Evolutionary conservation across 2,113 vertebrate genomes (phyloP), one percentile per base, ranked within the genome.

Genomic region (Vulpes vulpes): DNA sequence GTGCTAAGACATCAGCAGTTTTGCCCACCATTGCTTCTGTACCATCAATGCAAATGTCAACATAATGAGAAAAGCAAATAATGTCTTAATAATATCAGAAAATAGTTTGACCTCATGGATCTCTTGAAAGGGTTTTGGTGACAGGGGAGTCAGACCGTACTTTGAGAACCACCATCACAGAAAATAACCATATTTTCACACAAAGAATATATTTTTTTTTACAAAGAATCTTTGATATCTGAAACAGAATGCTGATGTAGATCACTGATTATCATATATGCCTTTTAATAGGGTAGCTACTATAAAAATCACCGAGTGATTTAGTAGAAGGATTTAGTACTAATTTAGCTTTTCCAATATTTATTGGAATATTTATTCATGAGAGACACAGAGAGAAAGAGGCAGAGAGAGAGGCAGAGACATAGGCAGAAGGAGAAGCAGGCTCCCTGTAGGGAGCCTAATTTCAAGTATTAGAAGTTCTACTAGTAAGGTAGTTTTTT

Each of bases 391-490:
- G 43, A 43, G 43, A 43, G 43, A 43, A 43, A 43, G 43, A 43
- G 43, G 43, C 43, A 43, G 43, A 43, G 43, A 43, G 43, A 8
- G 43, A 43, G 43, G 43, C 43, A 43, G 43, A 43, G 43, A 43
- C 43, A 6, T 43, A 43, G 43, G 43, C 43, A 43, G 43, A 43
- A 43, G 43, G 43, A 43, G 43, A 43, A 43, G 43, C 43, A 43
- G 6, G 43, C 43, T 43, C 5, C 43, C 43, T 43, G 6, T 8
- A 43, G 43, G 43, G 43, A 43, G 43, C 43, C 43, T 43, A 7
- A 88, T 62, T 91, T 91, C 38, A 51, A 87, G 32, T 7, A 79
- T 88, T 84, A 73, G 64, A 88, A 97, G 27, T 38, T 83, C 53
- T 78, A 27, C 79, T 78, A n/a, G 3, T 79, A 60, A 71, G 22